Base-by-base conservation (phyloP, 2,797 vertebrate genomes). In the Lutjanus argentimaculatus region DNA sequence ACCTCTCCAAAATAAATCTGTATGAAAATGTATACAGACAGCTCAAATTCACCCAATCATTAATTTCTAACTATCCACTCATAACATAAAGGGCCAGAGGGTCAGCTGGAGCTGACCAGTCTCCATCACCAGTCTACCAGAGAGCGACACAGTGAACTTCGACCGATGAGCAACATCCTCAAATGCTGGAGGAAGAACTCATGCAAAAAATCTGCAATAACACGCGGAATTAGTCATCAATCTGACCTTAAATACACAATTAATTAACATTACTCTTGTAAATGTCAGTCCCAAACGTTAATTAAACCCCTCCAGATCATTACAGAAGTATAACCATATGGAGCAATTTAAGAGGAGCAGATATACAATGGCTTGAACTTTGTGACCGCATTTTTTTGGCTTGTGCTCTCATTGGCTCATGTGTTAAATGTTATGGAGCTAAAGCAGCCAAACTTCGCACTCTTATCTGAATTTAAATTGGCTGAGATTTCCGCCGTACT, bases 381-480 rank as follows among this genome's bases (percentile, higher is more conserved):
- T 79, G 63, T 52, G 61, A 65, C 45, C 8, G n/a, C 30, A 36
- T 36, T 36, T 36, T 36, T 36, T 36, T 36, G 30, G 30, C 30
- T 45, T 73, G 58, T 70, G 70, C 56, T 77, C 52, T 80, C 30
- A 19, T 19, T 55, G 65, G 30, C 76, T 79, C 12, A 13, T n/a
- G 43, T 43, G 25, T 64, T 72, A 79, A 83, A 77, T 75, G 58
- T 43, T 42, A 56, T 42, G n/a, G 43, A 67, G 63, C 67, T 55
- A 64, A 69, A 75, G 70, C 49, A 36, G 77, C 79, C 72, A 90
- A 83, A 67, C 45, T 64, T 76, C 14, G 45, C 64, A 19, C 57
- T 59, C 66, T 86, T 90, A 92, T 92, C 83, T 90, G 83, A 87
- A 76, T 85, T 73, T 55, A 65, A 86, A 89, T 58, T 84, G 77